Evolutionary conservation across 2,797 vertebrate genomes (phyloP), one percentile per base, ranked within the genome.

Genomic region (Pygocentrus nattereri): DNA sequence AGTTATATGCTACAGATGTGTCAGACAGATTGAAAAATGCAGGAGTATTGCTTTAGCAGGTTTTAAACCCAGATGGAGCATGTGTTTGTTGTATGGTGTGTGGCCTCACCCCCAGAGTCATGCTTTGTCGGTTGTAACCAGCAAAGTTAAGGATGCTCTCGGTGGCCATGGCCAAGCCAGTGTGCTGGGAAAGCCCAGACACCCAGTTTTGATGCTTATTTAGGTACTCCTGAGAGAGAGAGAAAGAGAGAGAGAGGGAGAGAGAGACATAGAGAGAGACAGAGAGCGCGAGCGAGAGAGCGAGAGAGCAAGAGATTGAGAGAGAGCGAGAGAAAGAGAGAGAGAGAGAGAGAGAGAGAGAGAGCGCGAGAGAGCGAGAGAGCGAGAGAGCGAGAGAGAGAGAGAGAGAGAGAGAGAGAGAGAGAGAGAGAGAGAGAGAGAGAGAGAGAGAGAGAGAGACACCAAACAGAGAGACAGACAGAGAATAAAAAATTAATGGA

Each of bases 121-220:
- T 97, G 89, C 97, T 99, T 84, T 98, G 96, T 68, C 94, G 95
- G 94, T 99, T 99, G 92, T 98, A 99, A 84, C 98, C 96, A 0
- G 98, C 97, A 0, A 97, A 99, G 89, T 97, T 96, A 76, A 99
- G 92, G 67, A 99, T 97, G 81, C 98, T 98, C 88, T 99, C 98
- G 0, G 97, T 99, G 69, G 98, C 98, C 98, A 99, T 98, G 65
- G 98, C 98, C 73, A 99, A 92, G 23, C 98, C 98, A 0, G 98
- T 99, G 92, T 99, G 98, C 93, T 99, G 98, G 5, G 97, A 97
- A 82, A 99, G 88, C 11, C 98, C 98, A 0, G 97, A 97, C 0
- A 98, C 94, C 98, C 98, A 99, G 93, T 96, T 98, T 92, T 99
- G 97, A 88, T 97, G 96, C 82, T 98, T 99, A 92, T 96, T 99